Base-by-base conservation (phyloP, 2,113 vertebrate species). In the Ellobius talpinus region DNA sequence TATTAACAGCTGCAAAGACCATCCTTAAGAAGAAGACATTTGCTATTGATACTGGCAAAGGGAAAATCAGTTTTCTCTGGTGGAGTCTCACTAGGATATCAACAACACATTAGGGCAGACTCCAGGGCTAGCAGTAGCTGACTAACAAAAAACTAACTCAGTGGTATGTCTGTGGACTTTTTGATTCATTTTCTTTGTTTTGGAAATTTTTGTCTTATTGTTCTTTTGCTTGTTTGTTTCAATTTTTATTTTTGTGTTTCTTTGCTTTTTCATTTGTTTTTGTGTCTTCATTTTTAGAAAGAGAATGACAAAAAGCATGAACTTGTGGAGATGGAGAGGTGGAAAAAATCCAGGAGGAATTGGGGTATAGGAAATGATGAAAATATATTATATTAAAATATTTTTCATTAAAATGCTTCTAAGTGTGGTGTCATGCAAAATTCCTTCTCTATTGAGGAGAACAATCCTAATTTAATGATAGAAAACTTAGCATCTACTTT, bases 391-490 rank as follows among this genome's bases (percentile, higher is more conserved):
- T 17, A 31, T 47, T 42, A 50, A 50, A 50, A 77, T 17, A 50
- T 50, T 82, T 58, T 58, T 55, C 58, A 58, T 90, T 47, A 24
- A 31, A 42, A 68, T 85, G 19, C 8, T 13, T 52, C 81, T 26
- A 77, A 77, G 24, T 39, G 31, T 95, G 23, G 87, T 74, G 74
- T 14, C 84, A 76, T 45, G 21, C 19, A 65, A 79, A 96, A 87
- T 33, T 8, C 13, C 33, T 81, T 73, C 16, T 65, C 21, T 36
- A 47, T 73, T 55, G 72, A 5, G 82, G 74, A 89, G 36, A 63
- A 66, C 70, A 29, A 87, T 87, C 89, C 52, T 6, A 87, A 93
- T 82, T 94, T 86, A 70, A 91, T 89, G 66, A 73, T 7, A 78
- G 21, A 77, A 72, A 91, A 0, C 12, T 12, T 63, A 77, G 0